A percentile compares a stretch with the other conserved stretches of the same genome.
phyloP scores from a whole-genome alignment of 2,888 invertebrate genomes.

The Sceliomorpha sp. region DNA sequence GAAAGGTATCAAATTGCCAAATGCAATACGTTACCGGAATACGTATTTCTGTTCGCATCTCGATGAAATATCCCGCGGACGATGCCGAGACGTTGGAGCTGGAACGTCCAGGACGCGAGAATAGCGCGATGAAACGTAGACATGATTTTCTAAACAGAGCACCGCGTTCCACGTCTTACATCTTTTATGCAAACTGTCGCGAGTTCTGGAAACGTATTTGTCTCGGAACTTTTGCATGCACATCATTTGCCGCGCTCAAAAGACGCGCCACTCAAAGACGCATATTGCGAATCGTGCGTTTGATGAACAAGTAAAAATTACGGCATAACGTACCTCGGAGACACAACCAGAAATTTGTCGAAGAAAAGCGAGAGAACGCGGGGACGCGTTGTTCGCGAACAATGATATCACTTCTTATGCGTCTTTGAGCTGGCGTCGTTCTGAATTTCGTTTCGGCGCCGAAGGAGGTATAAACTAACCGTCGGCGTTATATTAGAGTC shows the following conservation, averaged over 20 bases:
- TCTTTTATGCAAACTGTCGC: no score
- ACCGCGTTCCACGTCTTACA: no score
- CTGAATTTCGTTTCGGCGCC: constrained; percentile 5
- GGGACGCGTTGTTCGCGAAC: constrained; percentile 7
- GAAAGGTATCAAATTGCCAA: constrained; percentile 18
- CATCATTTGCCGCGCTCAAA: not conserved
- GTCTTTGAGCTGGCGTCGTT: constrained; percentile 6
- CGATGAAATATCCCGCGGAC: constrained; percentile 16
- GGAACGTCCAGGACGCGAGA: not conserved
- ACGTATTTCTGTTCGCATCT: constrained; percentile 9
- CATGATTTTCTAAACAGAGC: no score
- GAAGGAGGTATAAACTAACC: constrained; percentile 5
- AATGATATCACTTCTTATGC: constrained; percentile 5
- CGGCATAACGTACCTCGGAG: not conserved
- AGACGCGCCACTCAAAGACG: not conserved
- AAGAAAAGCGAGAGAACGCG: not conserved
- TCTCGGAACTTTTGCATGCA: not conserved
- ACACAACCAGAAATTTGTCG: constrained; percentile 4
- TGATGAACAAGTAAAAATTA: constrained; percentile 8
- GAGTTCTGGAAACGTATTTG: no score
- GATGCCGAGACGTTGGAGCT: constrained; percentile 7
- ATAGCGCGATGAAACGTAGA: not conserved
- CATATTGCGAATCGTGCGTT: constrained; percentile 2
- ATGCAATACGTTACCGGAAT: constrained; percentile 7
- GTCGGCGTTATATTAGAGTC: constrained; percentile 4